Evolutionary conservation across 2,113 vertebrate species (phyloP).

Genomic region (Daubentonia madagascariensis): DNA sequence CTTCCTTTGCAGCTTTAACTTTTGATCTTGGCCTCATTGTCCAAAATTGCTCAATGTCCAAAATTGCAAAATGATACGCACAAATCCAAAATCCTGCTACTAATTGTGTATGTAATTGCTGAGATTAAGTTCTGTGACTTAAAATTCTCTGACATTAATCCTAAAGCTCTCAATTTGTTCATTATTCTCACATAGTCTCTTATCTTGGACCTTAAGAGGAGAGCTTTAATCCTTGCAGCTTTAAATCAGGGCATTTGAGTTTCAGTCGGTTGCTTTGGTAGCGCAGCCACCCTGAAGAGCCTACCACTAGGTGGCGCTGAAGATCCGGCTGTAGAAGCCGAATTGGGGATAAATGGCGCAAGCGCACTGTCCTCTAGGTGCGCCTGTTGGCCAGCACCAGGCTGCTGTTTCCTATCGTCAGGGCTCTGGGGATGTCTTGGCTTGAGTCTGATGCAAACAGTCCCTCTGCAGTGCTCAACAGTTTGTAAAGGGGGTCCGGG

Average conservation of each 20-base stretch:
- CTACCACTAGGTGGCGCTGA: constrained; percentile 35
- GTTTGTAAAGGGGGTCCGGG: not conserved
- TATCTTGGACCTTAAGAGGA: not conserved
- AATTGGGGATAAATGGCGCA: not conserved
- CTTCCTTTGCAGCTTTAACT: not conserved
- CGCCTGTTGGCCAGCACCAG: not conserved
- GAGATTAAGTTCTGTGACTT: constrained; percentile 38
- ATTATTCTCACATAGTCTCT: constrained; percentile 13
- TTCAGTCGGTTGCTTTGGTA: not conserved
- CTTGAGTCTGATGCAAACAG: not conserved
- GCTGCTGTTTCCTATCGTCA: not conserved
- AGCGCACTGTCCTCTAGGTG: not conserved
- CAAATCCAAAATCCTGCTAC: constrained; percentile 1
- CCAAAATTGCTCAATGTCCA: not conserved
- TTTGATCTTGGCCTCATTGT: constrained; percentile 14
- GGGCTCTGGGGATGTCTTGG: not conserved
- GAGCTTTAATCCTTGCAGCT: not conserved
- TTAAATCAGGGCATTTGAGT: not conserved
- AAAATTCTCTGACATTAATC: constrained; percentile 26
- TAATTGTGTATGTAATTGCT: constrained; percentile 40
- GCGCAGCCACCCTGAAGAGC: not conserved
- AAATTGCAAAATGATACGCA: not conserved
- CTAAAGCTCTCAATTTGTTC: constrained; percentile 35
- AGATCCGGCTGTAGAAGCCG: not conserved
- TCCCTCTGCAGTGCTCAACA: constrained; percentile 19